These are phyloP conservation scores for Porites rus DNA, from an alignment of 92 coral and sea anemone species.

Conservation along the genomic window DNA sequence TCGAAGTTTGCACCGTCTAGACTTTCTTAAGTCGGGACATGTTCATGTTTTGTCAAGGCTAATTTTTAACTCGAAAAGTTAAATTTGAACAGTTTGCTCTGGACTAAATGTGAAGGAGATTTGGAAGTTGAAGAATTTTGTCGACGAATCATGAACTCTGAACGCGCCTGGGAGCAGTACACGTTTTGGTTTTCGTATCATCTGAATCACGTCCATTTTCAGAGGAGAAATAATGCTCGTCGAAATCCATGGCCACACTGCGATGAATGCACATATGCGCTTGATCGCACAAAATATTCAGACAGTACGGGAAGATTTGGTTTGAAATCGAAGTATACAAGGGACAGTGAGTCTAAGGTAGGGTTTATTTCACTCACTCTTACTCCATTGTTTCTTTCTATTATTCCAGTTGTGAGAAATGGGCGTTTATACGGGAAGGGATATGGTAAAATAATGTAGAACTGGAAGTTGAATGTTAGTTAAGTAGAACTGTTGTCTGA, in stretches of 20 bases:
- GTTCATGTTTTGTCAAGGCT: neutral
- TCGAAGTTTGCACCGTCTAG: neutral
- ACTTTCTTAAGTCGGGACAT: neutral
- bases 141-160: constrained; percentile 56
- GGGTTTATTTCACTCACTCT: neutral
- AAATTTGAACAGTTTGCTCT: neutral
- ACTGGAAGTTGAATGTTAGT: too few relatives aligned
- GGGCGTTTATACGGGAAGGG: too few relatives aligned
- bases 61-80: constrained; percentile 14
- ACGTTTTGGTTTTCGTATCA: constrained; percentile 94
- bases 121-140: neutral
- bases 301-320: constrained; percentile 80
- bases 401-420: too few relatives aligned
- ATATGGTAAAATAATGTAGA: too few relatives aligned
- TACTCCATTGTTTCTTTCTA: too few relatives aligned
- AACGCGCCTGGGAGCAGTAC: constrained; percentile 63
- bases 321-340: constrained; percentile 53
- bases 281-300: constrained; percentile 47
- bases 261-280: constrained; percentile 68
- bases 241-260: constrained; percentile 76
- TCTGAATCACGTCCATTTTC: constrained; percentile 84
- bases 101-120: neutral
- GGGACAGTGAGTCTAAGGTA: constrained; percentile 54
- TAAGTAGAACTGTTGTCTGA: too few relatives aligned
- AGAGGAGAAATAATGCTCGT: constrained; percentile 28